Conservation (phyloP, 2,797 vertebrate genomes). For the Euthynnus affinis region DNA sequence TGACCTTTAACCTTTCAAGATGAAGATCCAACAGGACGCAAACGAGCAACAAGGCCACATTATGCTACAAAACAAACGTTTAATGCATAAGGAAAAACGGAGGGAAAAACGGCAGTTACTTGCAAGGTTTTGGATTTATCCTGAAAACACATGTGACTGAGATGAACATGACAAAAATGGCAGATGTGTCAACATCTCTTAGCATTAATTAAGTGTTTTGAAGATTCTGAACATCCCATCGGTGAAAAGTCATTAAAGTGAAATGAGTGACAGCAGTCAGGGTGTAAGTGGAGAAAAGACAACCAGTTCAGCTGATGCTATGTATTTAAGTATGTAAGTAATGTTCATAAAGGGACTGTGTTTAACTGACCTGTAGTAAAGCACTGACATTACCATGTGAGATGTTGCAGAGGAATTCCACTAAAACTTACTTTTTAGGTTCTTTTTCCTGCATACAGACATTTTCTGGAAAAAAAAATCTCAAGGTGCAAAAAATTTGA, state of each 20-base stretch:
- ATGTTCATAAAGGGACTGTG: constrained; percentile 80
- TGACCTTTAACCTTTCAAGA: constrained; percentile 88
- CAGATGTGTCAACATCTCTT: background rate
- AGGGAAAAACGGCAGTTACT: background rate
- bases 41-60: background rate
- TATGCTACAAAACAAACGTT: constrained; percentile 36
- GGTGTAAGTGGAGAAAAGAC: constrained; percentile 23
- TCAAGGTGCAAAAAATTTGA: constrained; percentile 1
- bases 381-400: constrained; percentile 72
- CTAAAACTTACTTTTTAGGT: constrained; percentile 29
- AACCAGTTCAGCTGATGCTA: constrained; percentile 45
- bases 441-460: constrained; percentile 26
- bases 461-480: background rate
- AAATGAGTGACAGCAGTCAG: constrained; percentile 24
- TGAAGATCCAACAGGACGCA: constrained; percentile 13
- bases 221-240: constrained; percentile 14
- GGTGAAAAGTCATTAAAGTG: constrained; percentile 62
- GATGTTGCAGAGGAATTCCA: constrained; percentile 48
- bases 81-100: constrained; percentile 20
- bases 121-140: constrained; percentile 9
- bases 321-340: constrained; percentile 71
- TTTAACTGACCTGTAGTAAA: constrained; percentile 74
- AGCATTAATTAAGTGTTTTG: background rate
- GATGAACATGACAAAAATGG: background rate
- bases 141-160: background rate